These are phyloP conservation scores for Tethea ocularis DNA, from an alignment of 2,888 invertebrate species.

Conservation along the genomic window DNA sequence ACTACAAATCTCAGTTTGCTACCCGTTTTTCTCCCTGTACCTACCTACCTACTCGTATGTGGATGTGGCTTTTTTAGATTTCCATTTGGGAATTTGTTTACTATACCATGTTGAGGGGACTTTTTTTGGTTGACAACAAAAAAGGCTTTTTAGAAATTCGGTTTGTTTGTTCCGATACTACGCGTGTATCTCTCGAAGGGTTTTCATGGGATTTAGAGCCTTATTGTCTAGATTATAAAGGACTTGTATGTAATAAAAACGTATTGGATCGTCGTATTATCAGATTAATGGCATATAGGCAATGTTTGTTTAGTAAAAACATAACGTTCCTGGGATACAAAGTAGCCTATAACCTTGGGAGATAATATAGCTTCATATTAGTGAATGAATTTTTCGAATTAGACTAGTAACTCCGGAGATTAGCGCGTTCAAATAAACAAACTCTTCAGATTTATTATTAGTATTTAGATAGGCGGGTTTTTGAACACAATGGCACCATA, in stretches of 20 bases:
- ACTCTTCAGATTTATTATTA: too few relatives aligned
- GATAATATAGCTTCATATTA: too few relatives aligned
- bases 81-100: constrained; percentile 5
- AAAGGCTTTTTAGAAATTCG: constrained; percentile 1
- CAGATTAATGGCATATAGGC: too few relatives aligned
- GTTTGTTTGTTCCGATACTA: neutral
- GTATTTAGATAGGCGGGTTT: too few relatives aligned
- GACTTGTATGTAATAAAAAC: neutral
- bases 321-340: too few relatives aligned
- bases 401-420: too few relatives aligned
- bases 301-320: too few relatives aligned
- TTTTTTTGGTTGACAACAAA: constrained; percentile 1
- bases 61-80: constrained; percentile 1
- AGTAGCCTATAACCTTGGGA: too few relatives aligned
- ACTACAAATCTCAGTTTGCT: neutral
- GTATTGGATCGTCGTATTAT: neutral
- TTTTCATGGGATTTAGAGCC: neutral
- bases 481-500: too few relatives aligned
- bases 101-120: neutral
- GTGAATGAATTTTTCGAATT: too few relatives aligned
- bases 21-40: neutral
- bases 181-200: neutral
- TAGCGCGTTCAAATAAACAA: too few relatives aligned
- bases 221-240: constrained; percentile 1
- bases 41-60: too few relatives aligned